Evolutionary conservation across 2,113 vertebrate species (phyloP), one percentile per base, ranked within the genome.

Genomic region (Callospermophilus lateralis): DNA sequence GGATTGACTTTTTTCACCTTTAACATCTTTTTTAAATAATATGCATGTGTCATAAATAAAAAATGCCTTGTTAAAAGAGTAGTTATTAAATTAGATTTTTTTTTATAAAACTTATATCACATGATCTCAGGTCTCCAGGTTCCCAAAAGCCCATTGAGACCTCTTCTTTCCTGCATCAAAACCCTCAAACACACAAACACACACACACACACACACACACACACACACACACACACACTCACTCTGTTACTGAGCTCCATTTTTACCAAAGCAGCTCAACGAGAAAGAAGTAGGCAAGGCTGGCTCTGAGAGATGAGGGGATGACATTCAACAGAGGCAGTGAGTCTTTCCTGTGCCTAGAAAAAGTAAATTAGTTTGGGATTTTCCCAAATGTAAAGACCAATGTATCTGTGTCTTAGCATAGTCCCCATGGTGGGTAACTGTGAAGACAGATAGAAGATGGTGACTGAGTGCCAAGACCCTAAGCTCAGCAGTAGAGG

Each of bases 91-190:
- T 70, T 34, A 70, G n/a, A 17, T 85, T 58, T 68, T 34, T 39
- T 86, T 86, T 81, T 74, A 22, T 16, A 70, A 10, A 32, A 28
- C 77, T 83, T 48, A 87, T 76, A 70, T 77, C 34, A 74, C 20
- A 92, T 83, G 11, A 17, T 74, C 3, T 83, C 22, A 28, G 61
- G 67, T n/a, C 34, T 1, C 28, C 15, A 42, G 26, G 7, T 32
- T 51, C n/a, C 73, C 19, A 13, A 17, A 26, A 55, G 13, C 39
- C 24, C 42, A 2, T 3, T 4, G 10, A 16, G 26, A 8, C 53
- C 24, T 39, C 6, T 9, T 5, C 1, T 4, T 22, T 4, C 12
- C 2, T 12, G 11, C 1, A 68, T 6, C 6, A 15, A 10, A 6
- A 58, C 30, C 42, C 45, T 3, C 22, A 77, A 26, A 34, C 32